Percentiles rank a stretch among this genome's conserved stretches.
These are phyloP conservation scores for Pseudochaenichthys georgianus DNA, from an alignment of 2,797 vertebrate species.

Conservation along the genomic window DNA sequence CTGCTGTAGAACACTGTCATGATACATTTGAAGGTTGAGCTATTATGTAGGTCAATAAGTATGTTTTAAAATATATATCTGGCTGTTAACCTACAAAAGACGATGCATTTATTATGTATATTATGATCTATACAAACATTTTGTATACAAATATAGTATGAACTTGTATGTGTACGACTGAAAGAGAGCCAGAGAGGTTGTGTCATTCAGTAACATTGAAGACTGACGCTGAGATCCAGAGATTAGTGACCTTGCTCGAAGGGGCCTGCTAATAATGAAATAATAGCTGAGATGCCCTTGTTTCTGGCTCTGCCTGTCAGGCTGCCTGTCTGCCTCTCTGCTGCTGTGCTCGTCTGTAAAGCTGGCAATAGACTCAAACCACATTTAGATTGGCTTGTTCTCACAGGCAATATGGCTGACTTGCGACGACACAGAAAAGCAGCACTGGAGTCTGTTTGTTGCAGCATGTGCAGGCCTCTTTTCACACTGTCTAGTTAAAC, in stretches of 20 bases:
- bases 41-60: neutral
- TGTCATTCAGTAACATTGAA: constrained; percentile 24
- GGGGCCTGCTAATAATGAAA: constrained; percentile 59
- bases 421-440: constrained; percentile 4
- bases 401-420: constrained; percentile 25
- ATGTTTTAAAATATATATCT: neutral
- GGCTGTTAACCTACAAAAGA: neutral
- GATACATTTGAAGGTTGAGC: constrained; percentile 6
- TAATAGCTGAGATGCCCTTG: constrained; percentile 51
- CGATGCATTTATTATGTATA: neutral
- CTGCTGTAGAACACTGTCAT: neutral
- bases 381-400: constrained; percentile 30
- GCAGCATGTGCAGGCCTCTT: neutral
- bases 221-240: constrained; percentile 42
- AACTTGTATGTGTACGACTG: neutral
- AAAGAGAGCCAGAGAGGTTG: constrained; percentile 9
- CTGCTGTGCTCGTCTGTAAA: constrained; percentile 18
- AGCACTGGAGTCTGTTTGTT: neutral
- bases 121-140: neutral
- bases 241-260: constrained; percentile 71
- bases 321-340: constrained; percentile 24
- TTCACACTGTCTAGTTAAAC: neutral
- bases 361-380: constrained; percentile 34
- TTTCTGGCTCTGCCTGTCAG: constrained; percentile 49
- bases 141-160: too few species aligned